Evolutionary conservation across 1,140 invertebrate genomes (phyloP).

Genomic region (Drosophila carrolli): DNA sequence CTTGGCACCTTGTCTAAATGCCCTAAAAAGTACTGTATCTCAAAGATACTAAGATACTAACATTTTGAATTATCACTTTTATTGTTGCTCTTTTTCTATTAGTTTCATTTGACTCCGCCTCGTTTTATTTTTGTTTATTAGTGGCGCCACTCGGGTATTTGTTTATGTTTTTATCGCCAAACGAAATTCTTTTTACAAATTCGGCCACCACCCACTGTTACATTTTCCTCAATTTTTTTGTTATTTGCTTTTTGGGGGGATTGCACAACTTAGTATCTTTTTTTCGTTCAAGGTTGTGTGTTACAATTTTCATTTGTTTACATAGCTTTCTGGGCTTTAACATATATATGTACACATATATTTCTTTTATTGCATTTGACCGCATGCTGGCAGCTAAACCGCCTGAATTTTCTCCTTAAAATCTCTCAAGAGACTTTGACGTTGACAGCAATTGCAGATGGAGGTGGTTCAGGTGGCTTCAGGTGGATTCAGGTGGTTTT

Average conservation of each 20-base stretch:
- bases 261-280: constrained; percentile 50
- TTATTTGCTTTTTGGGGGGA: constrained; percentile 9
- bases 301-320: constrained; percentile 56
- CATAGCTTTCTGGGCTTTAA: constrained; percentile 10
- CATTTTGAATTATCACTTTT: constrained; percentile 9
- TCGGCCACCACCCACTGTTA: constrained; percentile 42
- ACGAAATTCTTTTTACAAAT: constrained; percentile 45
- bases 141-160: constrained; percentile 44
- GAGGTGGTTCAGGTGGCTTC: constrained; percentile 2
- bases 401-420: constrained; percentile 8
- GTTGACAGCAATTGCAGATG: constrained; percentile 3
- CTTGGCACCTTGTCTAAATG: neutral
- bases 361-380: constrained; percentile 47
- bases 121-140: constrained; percentile 16
- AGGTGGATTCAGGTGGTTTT: constrained; percentile 5
- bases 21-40: constrained; percentile 13
- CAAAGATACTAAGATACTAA: constrained; percentile 2
- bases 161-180: constrained; percentile 43
- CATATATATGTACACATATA: neutral
- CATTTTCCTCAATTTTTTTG: constrained; percentile 4
- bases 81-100: constrained; percentile 5
- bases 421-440: constrained; percentile 10
- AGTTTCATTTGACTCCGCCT: neutral
- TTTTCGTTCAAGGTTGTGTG: constrained; percentile 44
- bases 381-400: constrained; percentile 28